A percentile compares a stretch with the other conserved stretches of the same genome.
phyloP scores from a whole-genome alignment of 2,888 invertebrate genomes.

The Eumacrocentrus americanus region DNA sequence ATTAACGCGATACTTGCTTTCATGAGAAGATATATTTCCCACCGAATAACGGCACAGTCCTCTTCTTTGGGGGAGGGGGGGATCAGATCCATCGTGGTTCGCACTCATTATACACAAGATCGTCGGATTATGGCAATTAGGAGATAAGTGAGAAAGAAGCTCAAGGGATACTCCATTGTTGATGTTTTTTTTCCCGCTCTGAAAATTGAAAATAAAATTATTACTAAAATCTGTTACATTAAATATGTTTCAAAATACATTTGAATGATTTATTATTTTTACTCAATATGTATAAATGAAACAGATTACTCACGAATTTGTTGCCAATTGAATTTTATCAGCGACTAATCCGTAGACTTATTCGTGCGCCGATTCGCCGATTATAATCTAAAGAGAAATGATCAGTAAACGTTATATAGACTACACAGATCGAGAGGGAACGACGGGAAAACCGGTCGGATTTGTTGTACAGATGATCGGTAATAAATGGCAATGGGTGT shows the following conservation, averaged over 20 bases:
- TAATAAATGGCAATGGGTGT: constrained; percentile 6
- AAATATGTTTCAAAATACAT: too few relatives aligned
- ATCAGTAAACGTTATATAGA: background rate
- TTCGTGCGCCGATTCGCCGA: background rate
- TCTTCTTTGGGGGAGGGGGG: too few relatives aligned
- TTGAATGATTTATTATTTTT: background rate
- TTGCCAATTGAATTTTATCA: background rate
- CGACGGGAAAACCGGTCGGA: constrained; percentile 8
- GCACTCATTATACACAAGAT: constrained; percentile 20
- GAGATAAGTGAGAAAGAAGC: background rate
- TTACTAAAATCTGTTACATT: too few relatives aligned
- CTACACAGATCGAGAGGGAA: background rate
- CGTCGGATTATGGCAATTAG: constrained; percentile 28
- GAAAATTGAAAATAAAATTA: too few relatives aligned
- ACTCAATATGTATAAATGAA: constrained; percentile 3
- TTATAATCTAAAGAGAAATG: background rate
- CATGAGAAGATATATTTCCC: constrained; percentile 16
- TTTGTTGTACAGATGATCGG: constrained; percentile 5
- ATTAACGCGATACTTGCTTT: constrained; percentile 1
- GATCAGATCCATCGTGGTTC: constrained; percentile 13
- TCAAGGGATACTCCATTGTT: too few relatives aligned
- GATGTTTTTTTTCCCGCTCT: too few relatives aligned
- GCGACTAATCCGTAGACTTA: background rate
- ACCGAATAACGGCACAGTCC: constrained; percentile 10
- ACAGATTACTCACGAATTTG: background rate